phyloP scores from a whole-genome alignment of 2,797 vertebrate genomes.

The Serranus cabrilla region DNA sequence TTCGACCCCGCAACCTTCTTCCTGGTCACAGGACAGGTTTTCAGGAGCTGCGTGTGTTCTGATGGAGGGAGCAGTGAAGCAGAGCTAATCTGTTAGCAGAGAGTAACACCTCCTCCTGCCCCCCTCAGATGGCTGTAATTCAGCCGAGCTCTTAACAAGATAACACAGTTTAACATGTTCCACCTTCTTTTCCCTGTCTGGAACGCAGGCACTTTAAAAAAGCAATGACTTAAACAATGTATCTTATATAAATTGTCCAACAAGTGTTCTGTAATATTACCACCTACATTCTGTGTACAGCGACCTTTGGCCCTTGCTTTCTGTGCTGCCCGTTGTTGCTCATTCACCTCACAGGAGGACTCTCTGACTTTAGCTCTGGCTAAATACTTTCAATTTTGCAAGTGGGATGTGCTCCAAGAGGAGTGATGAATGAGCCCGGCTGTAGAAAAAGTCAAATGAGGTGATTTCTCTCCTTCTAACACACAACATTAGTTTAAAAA shows the following conservation, averaged over 20 bases:
- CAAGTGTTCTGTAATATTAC: not conserved
- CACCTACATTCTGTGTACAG: not conserved
- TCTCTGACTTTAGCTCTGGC: not conserved
- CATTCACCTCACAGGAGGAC: conserved; percentile 6
- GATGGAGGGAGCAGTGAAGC: conserved; percentile 53
- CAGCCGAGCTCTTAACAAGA: conserved; percentile 76
- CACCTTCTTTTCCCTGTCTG: conserved; percentile 20
- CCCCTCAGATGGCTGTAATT: conserved; percentile 56
- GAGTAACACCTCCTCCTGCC: conserved; percentile 50
- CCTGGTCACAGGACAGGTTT: conserved; percentile 39
- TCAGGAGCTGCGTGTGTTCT: conserved; percentile 31
- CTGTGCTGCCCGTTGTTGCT: not conserved
- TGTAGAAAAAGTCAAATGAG: conserved; percentile 39
- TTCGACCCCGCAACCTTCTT: conserved; percentile 34
- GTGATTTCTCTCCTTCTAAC: conserved; percentile 44
- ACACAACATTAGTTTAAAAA: conserved; percentile 52
- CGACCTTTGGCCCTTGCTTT: conserved; percentile 26
- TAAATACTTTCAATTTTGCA: conserved; percentile 6
- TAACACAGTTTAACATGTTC: conserved; percentile 62
- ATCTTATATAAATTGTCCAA: not conserved
- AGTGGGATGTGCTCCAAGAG: conserved; percentile 18
- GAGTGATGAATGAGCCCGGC: conserved; percentile 44
- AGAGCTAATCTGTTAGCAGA: conserved; percentile 66
- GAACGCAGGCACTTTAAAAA: conserved; percentile 15
- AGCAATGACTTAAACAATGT: not conserved